Percentiles rank a stretch among this genome's conserved stretches.
These are phyloP conservation scores for Coendou prehensilis DNA, from an alignment of 2,797 vertebrate species.

Conservation along the genomic window DNA sequence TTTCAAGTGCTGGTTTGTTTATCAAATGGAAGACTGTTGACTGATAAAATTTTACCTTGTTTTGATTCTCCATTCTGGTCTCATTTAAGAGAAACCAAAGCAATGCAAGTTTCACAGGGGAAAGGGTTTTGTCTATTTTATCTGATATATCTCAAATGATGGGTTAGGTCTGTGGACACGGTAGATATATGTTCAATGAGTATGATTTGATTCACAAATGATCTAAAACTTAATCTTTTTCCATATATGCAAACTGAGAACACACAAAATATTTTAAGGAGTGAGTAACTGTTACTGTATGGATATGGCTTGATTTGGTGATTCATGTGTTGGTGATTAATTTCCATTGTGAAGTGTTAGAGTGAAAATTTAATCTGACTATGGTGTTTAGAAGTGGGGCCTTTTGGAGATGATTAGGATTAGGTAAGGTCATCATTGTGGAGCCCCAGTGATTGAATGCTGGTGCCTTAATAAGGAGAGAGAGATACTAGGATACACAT, in stretches of 20 bases:
- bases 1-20: background rate
- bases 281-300: background rate
- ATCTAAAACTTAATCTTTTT: background rate
- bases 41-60: background rate
- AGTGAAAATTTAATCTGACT: background rate
- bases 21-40: background rate
- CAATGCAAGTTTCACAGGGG: background rate
- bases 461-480: background rate
- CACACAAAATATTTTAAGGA: background rate
- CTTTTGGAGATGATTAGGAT: background rate
- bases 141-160: background rate
- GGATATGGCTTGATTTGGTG: background rate
- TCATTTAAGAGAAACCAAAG: slow-evolving; percentile 9
- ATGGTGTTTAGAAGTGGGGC: background rate
- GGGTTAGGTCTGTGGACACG: background rate
- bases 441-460: background rate
- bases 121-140: background rate
- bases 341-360: background rate
- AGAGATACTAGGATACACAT: background rate
- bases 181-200: background rate
- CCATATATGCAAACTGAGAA: background rate
- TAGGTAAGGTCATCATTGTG: background rate
- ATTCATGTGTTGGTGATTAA: background rate
- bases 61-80: background rate
- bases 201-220: background rate